Percentiles rank a stretch among this genome's conserved stretches.
Conservation (phyloP, 2,113 vertebrate genomes). For the Herpailurus yagouaroundi region DNA sequence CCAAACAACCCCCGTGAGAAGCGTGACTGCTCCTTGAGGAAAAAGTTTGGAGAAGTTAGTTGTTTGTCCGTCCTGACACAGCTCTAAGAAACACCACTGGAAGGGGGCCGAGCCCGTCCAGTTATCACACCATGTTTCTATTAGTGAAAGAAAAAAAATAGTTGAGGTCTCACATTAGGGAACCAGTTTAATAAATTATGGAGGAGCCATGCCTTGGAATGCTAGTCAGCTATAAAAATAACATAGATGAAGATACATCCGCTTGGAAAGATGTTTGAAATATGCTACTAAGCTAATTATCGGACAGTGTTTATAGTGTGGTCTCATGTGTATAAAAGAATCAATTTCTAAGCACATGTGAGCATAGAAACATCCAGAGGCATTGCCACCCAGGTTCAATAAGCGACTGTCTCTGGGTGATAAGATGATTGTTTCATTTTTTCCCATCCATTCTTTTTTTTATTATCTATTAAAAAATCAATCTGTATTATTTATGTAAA, state of each 20-base stretch:
- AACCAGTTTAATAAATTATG: not conserved
- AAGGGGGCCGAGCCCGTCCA: not conserved
- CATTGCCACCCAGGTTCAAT: not conserved
- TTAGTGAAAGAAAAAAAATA: not conserved
- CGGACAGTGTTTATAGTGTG: not conserved
- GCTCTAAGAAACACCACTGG: not conserved
- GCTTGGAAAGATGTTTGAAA: not conserved
- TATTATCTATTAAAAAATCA: not conserved
- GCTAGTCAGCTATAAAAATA: not conserved
- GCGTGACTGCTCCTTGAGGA: not conserved
- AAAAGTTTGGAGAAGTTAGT: not conserved
- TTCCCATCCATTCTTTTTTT: not conserved
- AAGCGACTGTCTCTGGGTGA: not conserved
- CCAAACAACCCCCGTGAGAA: accelerated
- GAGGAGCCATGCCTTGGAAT: not conserved
- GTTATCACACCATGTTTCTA: not conserved
- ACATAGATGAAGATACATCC: not conserved
- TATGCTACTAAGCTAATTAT: not conserved
- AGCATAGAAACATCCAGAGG: not conserved
- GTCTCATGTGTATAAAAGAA: not conserved
- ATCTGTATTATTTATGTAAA: not conserved
- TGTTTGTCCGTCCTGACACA: not conserved
- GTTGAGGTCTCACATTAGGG: not conserved
- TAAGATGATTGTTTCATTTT: not conserved
- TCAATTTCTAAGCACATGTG: not conserved